Percentiles rank a stretch among this genome's conserved stretches.
Evolutionary conservation across 2,888 invertebrate genomes (phyloP).

Genomic region (Norana najaformis): DNA sequence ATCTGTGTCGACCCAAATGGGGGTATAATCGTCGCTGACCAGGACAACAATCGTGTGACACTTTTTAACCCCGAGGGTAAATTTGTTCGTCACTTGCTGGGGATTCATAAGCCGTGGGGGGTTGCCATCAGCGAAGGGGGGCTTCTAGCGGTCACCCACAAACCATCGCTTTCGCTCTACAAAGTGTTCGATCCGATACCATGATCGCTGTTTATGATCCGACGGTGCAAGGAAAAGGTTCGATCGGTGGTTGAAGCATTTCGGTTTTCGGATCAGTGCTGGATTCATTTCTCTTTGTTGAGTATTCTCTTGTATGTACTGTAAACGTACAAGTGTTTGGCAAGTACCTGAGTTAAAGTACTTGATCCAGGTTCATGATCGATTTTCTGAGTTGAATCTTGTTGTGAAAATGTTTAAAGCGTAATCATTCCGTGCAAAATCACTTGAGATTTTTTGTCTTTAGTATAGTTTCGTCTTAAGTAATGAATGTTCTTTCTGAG

Average conservation of each 20-base stretch:
- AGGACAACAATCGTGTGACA: conserved; percentile 62
- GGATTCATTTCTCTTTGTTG: background rate
- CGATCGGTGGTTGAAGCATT: background rate
- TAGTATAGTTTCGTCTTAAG: background rate
- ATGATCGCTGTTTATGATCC: background rate
- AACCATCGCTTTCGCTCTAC: conserved; percentile 42
- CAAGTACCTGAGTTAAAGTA: background rate
- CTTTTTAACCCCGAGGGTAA: conserved; percentile 49
- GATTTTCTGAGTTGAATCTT: conserved; percentile 9
- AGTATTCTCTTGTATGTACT: background rate
- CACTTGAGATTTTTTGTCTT: background rate
- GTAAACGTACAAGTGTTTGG: background rate
- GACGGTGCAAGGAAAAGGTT: background rate
- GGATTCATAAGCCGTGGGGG: conserved; percentile 42
- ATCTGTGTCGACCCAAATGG: conserved; percentile 63
- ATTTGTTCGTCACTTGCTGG: conserved; percentile 50
- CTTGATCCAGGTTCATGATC: background rate
- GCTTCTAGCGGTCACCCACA: conserved; percentile 42
- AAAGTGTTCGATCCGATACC: conserved; percentile 42
- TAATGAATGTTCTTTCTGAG: background rate
- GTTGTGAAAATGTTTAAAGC: background rate
- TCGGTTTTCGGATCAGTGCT: background rate
- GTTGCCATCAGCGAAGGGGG: conserved; percentile 42
- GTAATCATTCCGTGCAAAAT: background rate
- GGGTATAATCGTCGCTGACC: conserved; percentile 65